phyloP scores from a whole-genome alignment of 2,797 vertebrate genomes.

The Phrynocephalus forsythii region DNA sequence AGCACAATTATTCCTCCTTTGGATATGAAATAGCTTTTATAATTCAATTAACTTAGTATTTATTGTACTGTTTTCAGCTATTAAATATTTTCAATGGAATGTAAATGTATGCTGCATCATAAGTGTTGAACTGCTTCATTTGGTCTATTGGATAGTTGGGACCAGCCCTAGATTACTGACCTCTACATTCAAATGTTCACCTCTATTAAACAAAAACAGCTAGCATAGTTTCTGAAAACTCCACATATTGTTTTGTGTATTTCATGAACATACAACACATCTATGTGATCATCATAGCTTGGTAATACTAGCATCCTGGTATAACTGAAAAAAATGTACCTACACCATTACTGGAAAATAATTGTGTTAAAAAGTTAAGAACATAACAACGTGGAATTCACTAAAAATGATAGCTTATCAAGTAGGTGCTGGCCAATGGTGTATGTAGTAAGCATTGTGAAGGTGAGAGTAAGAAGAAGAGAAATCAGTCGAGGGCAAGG shows the following conservation, averaged over 20 bases:
- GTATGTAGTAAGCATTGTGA: background rate
- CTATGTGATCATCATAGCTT: background rate
- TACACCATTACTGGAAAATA: background rate
- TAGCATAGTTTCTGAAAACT: background rate
- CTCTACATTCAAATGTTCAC: background rate
- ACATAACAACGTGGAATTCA: too few relatives aligned
- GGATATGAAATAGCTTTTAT: accelerated
- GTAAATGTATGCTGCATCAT: background rate
- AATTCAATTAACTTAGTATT: background rate
- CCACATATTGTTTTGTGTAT: background rate
- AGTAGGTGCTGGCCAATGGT: background rate
- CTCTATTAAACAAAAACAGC: background rate
- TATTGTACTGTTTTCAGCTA: background rate
- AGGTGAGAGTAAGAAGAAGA: background rate
- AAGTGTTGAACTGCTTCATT: background rate
- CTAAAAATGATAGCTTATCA: background rate
- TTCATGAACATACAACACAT: background rate
- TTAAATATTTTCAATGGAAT: background rate
- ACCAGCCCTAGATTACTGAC: too few relatives aligned
- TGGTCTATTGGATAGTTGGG: too few relatives aligned
- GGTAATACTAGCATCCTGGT: background rate
- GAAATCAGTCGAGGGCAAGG: background rate
- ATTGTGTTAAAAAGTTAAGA: background rate
- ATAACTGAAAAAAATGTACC: background rate
- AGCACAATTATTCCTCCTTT: background rate